A percentile compares a stretch with the other conserved stretches of the same genome.
phyloP scores from a whole-genome alignment of 2,113 vertebrate species.

The Sakesphorus luctuosus region DNA sequence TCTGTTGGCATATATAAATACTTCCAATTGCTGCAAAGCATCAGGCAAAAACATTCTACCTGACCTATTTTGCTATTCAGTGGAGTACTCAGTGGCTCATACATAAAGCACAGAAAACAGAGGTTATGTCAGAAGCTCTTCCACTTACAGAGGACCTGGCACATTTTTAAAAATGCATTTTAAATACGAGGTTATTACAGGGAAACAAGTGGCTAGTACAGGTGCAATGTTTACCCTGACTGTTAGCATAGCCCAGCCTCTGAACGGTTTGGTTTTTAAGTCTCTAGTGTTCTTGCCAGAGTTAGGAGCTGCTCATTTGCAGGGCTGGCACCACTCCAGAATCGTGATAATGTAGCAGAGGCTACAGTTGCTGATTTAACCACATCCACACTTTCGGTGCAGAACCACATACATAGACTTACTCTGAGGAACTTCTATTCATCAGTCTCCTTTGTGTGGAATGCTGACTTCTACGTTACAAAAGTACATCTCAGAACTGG shows the following conservation, averaged over 20 bases:
- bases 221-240: background rate
- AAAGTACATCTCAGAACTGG: background rate
- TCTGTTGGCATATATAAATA: constrained; percentile 46
- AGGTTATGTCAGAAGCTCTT: constrained; percentile 46
- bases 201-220: constrained; percentile 19
- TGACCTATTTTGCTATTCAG: constrained; percentile 33
- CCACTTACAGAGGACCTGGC: constrained; percentile 22
- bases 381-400: background rate
- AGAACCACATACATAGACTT: background rate
- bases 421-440: background rate
- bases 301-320: background rate
- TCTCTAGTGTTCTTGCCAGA: background rate
- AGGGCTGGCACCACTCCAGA: background rate
- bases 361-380: background rate
- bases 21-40: constrained; percentile 57
- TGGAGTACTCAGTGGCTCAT: constrained; percentile 49
- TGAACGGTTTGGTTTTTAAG: background rate
- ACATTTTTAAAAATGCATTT: constrained; percentile 21
- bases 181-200: background rate
- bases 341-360: background rate
- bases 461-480: background rate
- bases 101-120: constrained; percentile 24
- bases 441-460: background rate
- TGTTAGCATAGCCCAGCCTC: constrained; percentile 26
- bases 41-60: constrained; percentile 62